Conservation (phyloP, 2,888 invertebrate species). For the Standfussiana lucernea region DNA sequence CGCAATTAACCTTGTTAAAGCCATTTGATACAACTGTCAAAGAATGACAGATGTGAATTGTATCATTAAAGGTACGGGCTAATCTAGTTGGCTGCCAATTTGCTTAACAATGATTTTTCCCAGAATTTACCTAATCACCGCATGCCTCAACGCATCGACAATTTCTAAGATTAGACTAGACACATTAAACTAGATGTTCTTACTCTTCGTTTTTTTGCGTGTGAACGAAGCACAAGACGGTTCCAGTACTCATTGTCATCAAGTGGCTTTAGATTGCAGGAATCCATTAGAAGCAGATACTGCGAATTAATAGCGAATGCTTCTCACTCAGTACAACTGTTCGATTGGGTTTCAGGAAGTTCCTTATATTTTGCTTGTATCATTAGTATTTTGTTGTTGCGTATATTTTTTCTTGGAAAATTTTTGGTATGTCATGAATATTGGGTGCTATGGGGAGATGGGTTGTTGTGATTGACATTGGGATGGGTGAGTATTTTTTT, state of each 20-base stretch:
- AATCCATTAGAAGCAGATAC: conserved; percentile 80
- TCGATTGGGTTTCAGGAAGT: conserved; percentile 24
- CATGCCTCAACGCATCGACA: too few relatives aligned
- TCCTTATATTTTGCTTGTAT: conserved; percentile 25
- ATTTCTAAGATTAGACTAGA: background rate
- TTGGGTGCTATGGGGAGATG: background rate
- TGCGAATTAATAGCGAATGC: conserved; percentile 74
- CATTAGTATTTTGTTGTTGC: conserved; percentile 1
- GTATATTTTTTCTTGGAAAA: conserved; percentile 1
- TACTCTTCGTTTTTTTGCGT: conserved; percentile 39
- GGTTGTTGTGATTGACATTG: background rate
- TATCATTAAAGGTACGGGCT: background rate
- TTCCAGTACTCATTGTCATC: conserved; percentile 70
- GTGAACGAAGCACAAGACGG: conserved; percentile 68
- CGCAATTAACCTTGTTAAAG: background rate
- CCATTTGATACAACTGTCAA: background rate
- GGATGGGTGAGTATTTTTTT: background rate
- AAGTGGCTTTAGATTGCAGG: conserved; percentile 79
- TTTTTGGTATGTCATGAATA: background rate
- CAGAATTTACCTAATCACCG: background rate
- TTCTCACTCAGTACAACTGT: conserved; percentile 38
- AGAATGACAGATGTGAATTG: background rate
- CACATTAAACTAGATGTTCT: background rate
- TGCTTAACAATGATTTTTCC: background rate
- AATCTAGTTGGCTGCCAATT: background rate